Base-by-base conservation (phyloP, 92 coral and sea anemone species). In the Zoanthus sociatus region DNA sequence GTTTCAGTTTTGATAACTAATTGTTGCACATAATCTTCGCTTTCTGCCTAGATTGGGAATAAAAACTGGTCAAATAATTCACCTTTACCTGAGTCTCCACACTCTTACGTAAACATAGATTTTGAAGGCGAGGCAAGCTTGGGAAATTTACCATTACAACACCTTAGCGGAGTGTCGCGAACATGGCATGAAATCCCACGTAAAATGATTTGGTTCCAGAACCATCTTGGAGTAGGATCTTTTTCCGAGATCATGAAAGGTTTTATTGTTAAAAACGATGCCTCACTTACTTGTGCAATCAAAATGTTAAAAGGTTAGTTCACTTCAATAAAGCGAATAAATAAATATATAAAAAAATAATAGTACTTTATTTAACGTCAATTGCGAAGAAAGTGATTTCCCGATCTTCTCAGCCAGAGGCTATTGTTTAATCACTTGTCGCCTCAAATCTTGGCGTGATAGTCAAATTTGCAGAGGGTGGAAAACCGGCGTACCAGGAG, bases 121-220 rank as follows among this genome's bases (percentile, higher is more conserved):
- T 47, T 48, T 9, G 20, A 18, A 31, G 73, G 63, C 61, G 66
- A 11, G 0, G 17, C 56, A 18, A 31, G 6, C 33, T 44, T 7
- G 2, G 16, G 46, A 42, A 50, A 46, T 55, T 31, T 66, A n/a
- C 45, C 58, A 14, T 42, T 17, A 1, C 58, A n/a, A 3, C 46
- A 46, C 9, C 37, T 47, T 4, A 17, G 16, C 51, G 76, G 58
- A 9, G 46, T 20, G 53, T 31, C 75, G 6, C 50, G 44, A 44
- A n/a, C 64, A 7, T 81, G 85, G 85, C 73, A 75, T 18, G 85
- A 81, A 50, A 81, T 81, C 45, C 75, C 85, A 55, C 85, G 85
- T 32, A 47, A 81, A 44, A 66, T 81, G 85, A 30, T 81, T 70
- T n/a, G 55, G 11, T 81, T 81, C 18, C 45, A 81, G 18, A 37